Evolutionary conservation across 35 echinoderm and acorn worm species (phyloP).

Genomic region (Lytechinus pictus): DNA sequence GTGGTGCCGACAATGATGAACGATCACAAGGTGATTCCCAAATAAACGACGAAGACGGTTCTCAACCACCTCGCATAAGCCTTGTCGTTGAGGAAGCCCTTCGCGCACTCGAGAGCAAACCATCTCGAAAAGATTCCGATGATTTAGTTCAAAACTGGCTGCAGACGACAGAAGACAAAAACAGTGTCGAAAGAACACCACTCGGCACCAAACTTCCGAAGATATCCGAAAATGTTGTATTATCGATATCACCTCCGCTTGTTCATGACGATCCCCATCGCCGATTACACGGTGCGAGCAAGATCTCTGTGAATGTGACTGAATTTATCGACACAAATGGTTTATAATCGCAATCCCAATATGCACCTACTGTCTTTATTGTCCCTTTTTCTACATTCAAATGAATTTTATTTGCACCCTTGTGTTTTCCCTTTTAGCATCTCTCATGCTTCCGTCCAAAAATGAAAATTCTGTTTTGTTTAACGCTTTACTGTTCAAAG

Average conservation of each 20-base stretch:
- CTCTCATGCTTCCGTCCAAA: too few relatives aligned
- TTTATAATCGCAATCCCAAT: background rate
- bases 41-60: background rate
- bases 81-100: background rate
- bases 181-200: background rate
- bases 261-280: background rate
- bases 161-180: background rate
- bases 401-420: too few relatives aligned
- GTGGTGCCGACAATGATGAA: background rate
- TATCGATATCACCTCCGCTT: background rate
- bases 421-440: too few relatives aligned
- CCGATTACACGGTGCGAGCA: background rate
- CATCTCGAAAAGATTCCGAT: background rate
- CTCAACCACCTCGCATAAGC: background rate
- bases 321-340: background rate
- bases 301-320: background rate
- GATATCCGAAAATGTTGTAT: conserved; percentile 1
- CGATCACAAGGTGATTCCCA: background rate
- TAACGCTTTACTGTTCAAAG: too few relatives aligned
- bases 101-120: background rate
- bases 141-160: conserved; percentile 32
- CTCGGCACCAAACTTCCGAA: conserved; percentile 27
- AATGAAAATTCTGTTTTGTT: too few relatives aligned
- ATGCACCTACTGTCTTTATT: too few relatives aligned
- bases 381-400: too few relatives aligned